Base-by-base conservation (phyloP, 2,888 invertebrate genomes). In the Eristalinus aeneus region DNA sequence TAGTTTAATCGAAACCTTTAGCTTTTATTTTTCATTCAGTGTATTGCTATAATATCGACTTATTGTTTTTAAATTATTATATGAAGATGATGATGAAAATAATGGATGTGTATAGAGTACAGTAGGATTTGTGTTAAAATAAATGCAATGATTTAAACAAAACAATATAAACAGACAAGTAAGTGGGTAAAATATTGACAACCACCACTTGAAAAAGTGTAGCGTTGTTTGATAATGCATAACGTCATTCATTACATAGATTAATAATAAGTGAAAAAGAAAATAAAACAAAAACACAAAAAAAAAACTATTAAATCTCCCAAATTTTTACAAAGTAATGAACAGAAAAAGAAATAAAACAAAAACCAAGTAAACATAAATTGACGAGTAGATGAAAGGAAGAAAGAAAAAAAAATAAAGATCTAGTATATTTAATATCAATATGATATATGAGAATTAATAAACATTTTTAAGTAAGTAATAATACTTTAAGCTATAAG, bases 381-480 rank as follows among this genome's bases (percentile, higher is more conserved):
- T 71, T 61, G 76, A 72, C 11, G 56, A 71, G 60, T 65, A 74
- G 64, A 56, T 64, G 20, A 68, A 69, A 68, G n/a, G 64, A 60
- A 56, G 16, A 58, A 64, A 54, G 5, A 77, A 12, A 60, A 31
- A n/a, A 54, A 64, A 64, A 27, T 10, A 34, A 32, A 67, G 27
- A 67, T 23, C 32, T 75, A 84, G 80, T 71, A 68, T 75, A 78
- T 84, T 71, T 39, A 77, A 69, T 71, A 76, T 73, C 58, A 60
- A 60, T 56, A 76, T 67, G 61, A 81, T 76, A 73, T 36, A 80
- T 81, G 76, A 81, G 69, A 81, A 79, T 73, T 65, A 64, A 79
- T 73, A 73, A 71, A 79, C 79, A 72, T 85, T 85, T 85, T 85
- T 85, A 85, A 85, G 85, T 85, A 85, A 85, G 85, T 81, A 85